Base-by-base conservation (phyloP, 2,797 vertebrate genomes). In the Meriones psammophilus region DNA sequence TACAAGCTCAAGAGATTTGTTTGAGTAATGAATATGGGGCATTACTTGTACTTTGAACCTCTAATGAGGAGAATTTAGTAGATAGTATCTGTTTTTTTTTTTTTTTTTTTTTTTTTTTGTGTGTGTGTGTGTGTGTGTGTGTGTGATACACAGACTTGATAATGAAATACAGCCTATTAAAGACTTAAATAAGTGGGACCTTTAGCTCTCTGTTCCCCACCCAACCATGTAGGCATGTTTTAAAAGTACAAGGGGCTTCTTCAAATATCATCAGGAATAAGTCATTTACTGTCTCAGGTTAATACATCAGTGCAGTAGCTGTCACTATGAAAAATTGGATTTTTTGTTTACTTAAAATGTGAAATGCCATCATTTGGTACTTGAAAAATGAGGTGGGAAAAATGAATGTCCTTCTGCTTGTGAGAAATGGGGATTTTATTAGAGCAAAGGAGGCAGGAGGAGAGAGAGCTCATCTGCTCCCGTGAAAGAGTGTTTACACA, bases 311-410 rank as follows among this genome's bases (percentile, higher is more conserved):
- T 97, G 96, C 74, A 96, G 78, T 95, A 97, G 89, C 96, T 98
- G 98, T 98, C 98, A 98, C 36, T 73, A 96, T 98, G 98, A 98
- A 98, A 98, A 98, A 98, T 96, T 98, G 93, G 76, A 98, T 81
- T 98, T 98, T 98, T 97, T 98, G 97, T 98, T 98, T 98, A 98
- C 98, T 98, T 98, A 98, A 98, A 98, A 97, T 97, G 97, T 98
- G 97, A 98, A 98, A 98, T 98, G 96, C 78, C 97, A 96, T 96
- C 77, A 98, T 98, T 98, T 97, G 96, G 94, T 95, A 86, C 81
- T 97, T 98, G 98, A 98, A 98, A 98, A 98, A 98, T 98, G 98
- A 98, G 88, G 85, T 0, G 0, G 96, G 96, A 92, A 97, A 96
- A 97, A 97, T 90, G 78, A 97, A 69, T 94, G 81, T 96, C 96